These are phyloP conservation scores for Crotalus helleri DNA, from an alignment of 2,113 vertebrate genomes.

Conservation along the genomic window DNA sequence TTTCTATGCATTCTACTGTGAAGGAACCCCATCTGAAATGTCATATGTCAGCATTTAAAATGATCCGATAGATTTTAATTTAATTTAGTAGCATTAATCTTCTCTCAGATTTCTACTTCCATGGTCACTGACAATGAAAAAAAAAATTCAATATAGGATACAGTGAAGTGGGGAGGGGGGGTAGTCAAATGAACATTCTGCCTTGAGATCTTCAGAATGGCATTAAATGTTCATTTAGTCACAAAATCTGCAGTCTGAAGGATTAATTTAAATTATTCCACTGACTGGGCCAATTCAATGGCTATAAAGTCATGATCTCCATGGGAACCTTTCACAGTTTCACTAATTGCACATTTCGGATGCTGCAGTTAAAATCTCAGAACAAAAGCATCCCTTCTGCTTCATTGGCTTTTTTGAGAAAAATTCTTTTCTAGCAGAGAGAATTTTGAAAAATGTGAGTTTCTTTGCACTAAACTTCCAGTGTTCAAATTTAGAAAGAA, in stretches of 20 bases:
- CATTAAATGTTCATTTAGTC: background rate
- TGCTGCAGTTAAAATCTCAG: background rate
- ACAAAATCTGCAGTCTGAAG: background rate
- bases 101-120: background rate
- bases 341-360: background rate
- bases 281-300: background rate
- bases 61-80: background rate
- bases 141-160: background rate
- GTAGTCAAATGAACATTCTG: background rate
- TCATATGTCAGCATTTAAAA: background rate
- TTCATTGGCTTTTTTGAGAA: background rate
- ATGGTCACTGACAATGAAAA: background rate
- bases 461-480: background rate
- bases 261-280: background rate
- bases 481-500: slow-evolving; percentile 32
- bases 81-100: background rate
- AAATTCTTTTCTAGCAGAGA: slow-evolving; percentile 7
- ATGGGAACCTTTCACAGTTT: background rate
- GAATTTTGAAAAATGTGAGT: slow-evolving; percentile 16
- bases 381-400: background rate
- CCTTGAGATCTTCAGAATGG: background rate
- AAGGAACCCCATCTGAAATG: background rate
- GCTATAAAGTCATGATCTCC: background rate
- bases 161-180: background rate
- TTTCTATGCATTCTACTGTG: background rate